A percentile compares a stretch with the other conserved stretches of the same genome.
phyloP scores from a whole-genome alignment of 2,113 vertebrate species.

The Peromyscus californicus region DNA sequence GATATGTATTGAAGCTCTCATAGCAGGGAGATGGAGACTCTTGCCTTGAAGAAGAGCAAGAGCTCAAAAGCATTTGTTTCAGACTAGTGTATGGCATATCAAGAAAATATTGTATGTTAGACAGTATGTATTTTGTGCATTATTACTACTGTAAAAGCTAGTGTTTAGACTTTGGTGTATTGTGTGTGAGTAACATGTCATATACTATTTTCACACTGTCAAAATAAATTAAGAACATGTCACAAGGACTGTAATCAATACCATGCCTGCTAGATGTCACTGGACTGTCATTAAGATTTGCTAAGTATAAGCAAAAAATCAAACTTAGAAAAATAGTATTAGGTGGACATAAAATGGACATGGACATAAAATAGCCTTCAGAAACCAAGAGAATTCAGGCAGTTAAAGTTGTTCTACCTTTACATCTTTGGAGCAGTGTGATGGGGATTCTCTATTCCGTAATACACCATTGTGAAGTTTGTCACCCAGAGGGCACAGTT shows the following conservation, averaged over 20 bases:
- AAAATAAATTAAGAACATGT: background rate
- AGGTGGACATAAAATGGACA: background rate
- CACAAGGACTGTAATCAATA: background rate
- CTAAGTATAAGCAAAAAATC: background rate
- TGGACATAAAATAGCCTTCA: background rate
- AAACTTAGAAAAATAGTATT: background rate
- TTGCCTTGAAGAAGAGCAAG: background rate
- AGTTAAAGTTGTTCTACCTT: background rate
- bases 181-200: background rate
- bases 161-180: background rate
- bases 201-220: background rate
- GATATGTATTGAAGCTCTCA: background rate
- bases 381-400: background rate
- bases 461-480: background rate
- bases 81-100: background rate
- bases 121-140: background rate
- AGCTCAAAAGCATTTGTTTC: background rate
- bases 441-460: background rate
- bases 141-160: background rate
- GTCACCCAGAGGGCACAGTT: background rate
- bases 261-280: background rate
- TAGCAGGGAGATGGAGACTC: background rate
- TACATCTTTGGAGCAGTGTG: background rate
- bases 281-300: background rate
- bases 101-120: background rate